These are phyloP conservation scores for Megalonaias nervosa DNA, from an alignment of 1,140 invertebrate genomes.

Conservation along the genomic window DNA sequence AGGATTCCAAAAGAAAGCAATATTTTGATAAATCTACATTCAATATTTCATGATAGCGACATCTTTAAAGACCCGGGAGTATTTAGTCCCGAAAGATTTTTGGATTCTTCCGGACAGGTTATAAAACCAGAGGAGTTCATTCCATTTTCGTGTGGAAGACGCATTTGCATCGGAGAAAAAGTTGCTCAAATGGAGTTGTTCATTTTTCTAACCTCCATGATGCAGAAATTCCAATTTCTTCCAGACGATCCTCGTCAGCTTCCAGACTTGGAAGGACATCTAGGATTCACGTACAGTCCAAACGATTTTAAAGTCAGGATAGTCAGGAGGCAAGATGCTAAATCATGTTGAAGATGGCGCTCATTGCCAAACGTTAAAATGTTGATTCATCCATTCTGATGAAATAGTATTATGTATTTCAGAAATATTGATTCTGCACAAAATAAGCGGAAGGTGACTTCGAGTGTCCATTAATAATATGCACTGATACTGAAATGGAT, in stretches of 20 bases:
- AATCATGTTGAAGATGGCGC: too few species aligned
- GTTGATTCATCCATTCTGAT: too few species aligned
- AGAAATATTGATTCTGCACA: too few species aligned
- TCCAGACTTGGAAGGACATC: slow-evolving; percentile 11
- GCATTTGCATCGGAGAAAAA: slow-evolving; percentile 44
- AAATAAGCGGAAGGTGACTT: too few species aligned
- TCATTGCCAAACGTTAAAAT: too few species aligned
- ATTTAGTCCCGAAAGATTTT: slow-evolving; percentile 36
- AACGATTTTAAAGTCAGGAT: slow-evolving; percentile 5
- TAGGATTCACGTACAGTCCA: slow-evolving; percentile 34
- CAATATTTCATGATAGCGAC: slow-evolving; percentile 15
- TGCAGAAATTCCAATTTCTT: slow-evolving; percentile 40
- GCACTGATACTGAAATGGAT: too few species aligned
- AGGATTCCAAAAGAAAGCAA: slow-evolving; percentile 23
- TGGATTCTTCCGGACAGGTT: slow-evolving; percentile 12
- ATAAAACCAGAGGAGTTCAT: slow-evolving; percentile 21
- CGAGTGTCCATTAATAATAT: too few species aligned
- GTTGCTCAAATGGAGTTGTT: slow-evolving; percentile 50
- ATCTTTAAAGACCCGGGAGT: slow-evolving; percentile 25
- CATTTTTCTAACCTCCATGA: slow-evolving; percentile 39
- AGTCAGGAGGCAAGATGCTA: too few species aligned
- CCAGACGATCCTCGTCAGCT: slow-evolving; percentile 2
- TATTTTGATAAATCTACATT: slow-evolving; percentile 25
- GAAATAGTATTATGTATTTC: too few species aligned
- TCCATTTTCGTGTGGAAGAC: slow-evolving; percentile 34